A percentile compares a stretch with the other conserved stretches of the same genome.
Conservation (phyloP, 1,140 invertebrate species). For the Berghia stephanieae region DNA sequence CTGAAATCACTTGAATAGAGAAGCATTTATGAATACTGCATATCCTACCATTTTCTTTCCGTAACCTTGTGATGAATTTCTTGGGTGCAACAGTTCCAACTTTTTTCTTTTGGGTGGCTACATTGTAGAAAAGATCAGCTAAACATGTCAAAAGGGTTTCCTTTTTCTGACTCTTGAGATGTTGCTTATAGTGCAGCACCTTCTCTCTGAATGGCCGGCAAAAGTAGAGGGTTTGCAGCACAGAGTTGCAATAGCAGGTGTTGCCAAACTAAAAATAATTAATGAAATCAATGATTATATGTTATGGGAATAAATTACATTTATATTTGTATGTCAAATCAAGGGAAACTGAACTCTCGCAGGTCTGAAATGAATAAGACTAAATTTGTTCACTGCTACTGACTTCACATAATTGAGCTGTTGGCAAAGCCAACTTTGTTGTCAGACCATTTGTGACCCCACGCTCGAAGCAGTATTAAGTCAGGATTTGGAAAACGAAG, state of each 20-base stretch:
- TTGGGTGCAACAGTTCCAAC: slow-evolving; percentile 99
- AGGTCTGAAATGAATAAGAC: no score
- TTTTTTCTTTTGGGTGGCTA: slow-evolving; percentile 99
- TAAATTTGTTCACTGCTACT: no score
- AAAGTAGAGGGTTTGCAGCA: slow-evolving; percentile 98
- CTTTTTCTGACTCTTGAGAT: slow-evolving; percentile 96
- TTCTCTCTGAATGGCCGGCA: slow-evolving; percentile 98
- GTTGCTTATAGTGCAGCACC: slow-evolving; percentile 94
- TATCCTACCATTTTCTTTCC: slow-evolving; percentile 98
- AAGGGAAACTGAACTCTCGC: no score
- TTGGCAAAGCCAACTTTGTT: no score
- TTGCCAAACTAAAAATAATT: slow-evolving; percentile 89
- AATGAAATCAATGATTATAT: background rate
- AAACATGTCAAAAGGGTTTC: slow-evolving; percentile 97
- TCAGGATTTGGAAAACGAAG: no score
- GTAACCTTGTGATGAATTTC: slow-evolving; percentile 96
- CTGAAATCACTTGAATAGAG: no score
- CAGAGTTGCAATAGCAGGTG: slow-evolving; percentile 99
- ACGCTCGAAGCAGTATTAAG: no score
- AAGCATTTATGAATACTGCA: no score
- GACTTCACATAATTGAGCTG: no score
- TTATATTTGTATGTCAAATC: no score
- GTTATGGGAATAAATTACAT: background rate
- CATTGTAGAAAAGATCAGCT: slow-evolving; percentile 98
- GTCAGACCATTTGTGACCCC: no score